These are phyloP conservation scores for Eulemur albifrons DNA, from an alignment of 2,797 vertebrate genomes.

Conservation along the genomic window DNA sequence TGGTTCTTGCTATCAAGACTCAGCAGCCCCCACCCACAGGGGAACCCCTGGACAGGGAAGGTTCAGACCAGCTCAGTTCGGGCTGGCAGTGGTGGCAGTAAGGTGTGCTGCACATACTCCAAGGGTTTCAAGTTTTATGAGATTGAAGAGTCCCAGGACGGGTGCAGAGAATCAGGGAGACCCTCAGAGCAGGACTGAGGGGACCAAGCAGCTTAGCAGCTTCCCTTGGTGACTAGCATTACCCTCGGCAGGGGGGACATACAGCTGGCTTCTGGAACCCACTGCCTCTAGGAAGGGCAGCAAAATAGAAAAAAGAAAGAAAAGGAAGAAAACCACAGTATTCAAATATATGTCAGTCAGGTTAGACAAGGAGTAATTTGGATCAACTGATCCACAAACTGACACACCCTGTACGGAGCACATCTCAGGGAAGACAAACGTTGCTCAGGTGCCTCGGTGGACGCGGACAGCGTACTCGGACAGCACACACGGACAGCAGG, in stretches of 20 bases:
- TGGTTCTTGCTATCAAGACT: background rate
- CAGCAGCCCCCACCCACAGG: too few relatives aligned
- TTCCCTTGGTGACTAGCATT: background rate
- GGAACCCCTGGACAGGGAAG: too few relatives aligned
- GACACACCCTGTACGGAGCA: background rate
- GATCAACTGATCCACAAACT: conserved; percentile 35
- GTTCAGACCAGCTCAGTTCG: background rate
- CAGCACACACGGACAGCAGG: background rate
- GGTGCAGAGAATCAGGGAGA: conserved; percentile 30
- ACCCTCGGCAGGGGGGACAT: background rate
- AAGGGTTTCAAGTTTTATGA: background rate
- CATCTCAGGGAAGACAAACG: conserved; percentile 5
- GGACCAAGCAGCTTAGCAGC: background rate
- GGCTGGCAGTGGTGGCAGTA: background rate
- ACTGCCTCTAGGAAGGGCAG: background rate
- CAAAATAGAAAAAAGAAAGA: conserved; percentile 19
- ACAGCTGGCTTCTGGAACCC: background rate
- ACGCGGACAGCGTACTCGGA: background rate
- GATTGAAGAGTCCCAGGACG: background rate
- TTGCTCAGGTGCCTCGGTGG: background rate
- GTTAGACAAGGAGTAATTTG: conserved; percentile 32
- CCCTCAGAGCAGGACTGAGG: background rate
- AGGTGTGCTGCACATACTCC: background rate
- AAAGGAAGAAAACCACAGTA: conserved; percentile 76
- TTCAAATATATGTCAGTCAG: conserved; percentile 54